Base-by-base conservation (phyloP, 2,797 vertebrate genomes). In the Phalloptychus januarius region DNA sequence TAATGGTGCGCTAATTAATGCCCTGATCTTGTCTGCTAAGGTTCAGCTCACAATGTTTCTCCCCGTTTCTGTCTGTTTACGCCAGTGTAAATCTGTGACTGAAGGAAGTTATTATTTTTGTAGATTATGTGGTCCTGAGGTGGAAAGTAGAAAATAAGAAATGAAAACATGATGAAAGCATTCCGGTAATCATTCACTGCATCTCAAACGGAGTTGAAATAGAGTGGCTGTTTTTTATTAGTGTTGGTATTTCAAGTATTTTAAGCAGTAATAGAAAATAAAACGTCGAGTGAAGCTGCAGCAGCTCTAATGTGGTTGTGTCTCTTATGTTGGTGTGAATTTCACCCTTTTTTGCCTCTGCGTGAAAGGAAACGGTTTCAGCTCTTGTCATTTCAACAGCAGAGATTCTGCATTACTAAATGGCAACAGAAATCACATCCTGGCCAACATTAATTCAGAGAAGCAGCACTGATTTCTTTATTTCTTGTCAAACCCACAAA, bases 1-100 rank as follows among this genome's bases (percentile, higher is more conserved):
- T 87, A 83, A 90, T 87, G 82, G 82, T 31, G n/a, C 85, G 76
- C 77, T 73, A 86, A 77, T 87, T 88, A 91, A 89, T 79, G 80
- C 84, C 80, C 61, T 18, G 50, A 80, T 71, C 71, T 82, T 65
- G 78, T 78, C 67, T n/a, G 15, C 25, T 58, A 77, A 79, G 78
- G 50, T 83, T 77, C 44, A 72, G 50, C 81, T 87, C 79, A 0
- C 36, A 72, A 71, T 61, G 72, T 70, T 74, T 74, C 63, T 74
- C 44, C 71, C 38, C 72, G 20, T 61, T 23, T 3, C 76, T 75
- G 56, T 77, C 46, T 72, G 81, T 82, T 77, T 71, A 80, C 72
- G 76, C 65, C 70, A 10, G 74, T 50, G 5, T 79, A 61, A 33
- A 50, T 87, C 72, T 78, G 76, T 82, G 83, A 88, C 76, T 76